phyloP scores from a whole-genome alignment of 1,140 invertebrate genomes.

The Zelostemma sp. region DNA sequence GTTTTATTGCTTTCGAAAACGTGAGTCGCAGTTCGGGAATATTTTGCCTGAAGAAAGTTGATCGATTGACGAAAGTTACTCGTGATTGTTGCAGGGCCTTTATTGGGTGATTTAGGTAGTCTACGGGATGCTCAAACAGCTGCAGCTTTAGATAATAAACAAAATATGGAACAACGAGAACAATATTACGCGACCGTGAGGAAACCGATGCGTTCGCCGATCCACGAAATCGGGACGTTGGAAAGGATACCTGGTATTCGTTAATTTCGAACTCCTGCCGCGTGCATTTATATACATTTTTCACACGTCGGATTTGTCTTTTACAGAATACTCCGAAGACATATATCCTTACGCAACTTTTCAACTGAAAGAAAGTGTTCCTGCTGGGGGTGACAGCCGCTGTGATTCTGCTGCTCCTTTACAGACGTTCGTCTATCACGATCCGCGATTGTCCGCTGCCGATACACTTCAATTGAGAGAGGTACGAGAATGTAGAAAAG shows the following conservation, averaged over 20 bases:
- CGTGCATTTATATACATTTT: too few species aligned
- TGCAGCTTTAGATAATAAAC: slow-evolving; percentile 72
- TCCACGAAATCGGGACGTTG: slow-evolving; percentile 67
- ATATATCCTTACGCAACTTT: slow-evolving; percentile 93
- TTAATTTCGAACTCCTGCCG: slow-evolving; percentile 9
- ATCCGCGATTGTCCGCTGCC: slow-evolving; percentile 73
- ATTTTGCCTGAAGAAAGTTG: slow-evolving; percentile 7
- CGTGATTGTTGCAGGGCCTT: slow-evolving; percentile 61
- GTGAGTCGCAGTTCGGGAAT: slow-evolving; percentile 50
- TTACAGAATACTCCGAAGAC: slow-evolving; percentile 89
- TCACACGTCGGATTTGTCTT: too few species aligned
- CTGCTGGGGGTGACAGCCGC: slow-evolving; percentile 87
- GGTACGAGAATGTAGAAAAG: slow-evolving; percentile 55
- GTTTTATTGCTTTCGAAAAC: slow-evolving; percentile 68
- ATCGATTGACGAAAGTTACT: too few species aligned
- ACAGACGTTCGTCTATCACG: slow-evolving; percentile 91
- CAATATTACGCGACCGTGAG: slow-evolving; percentile 73
- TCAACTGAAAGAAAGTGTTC: slow-evolving; percentile 82
- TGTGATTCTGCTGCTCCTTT: slow-evolving; percentile 90
- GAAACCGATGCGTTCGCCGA: slow-evolving; percentile 69
- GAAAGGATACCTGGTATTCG: slow-evolving; percentile 71
- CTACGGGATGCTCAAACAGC: slow-evolving; percentile 68
- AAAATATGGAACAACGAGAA: slow-evolving; percentile 72
- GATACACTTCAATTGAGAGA: slow-evolving; percentile 73
- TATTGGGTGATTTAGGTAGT: slow-evolving; percentile 66